Evolutionary conservation across 2,888 invertebrate genomes (phyloP).

Genomic region (Epirrhoe alternata): DNA sequence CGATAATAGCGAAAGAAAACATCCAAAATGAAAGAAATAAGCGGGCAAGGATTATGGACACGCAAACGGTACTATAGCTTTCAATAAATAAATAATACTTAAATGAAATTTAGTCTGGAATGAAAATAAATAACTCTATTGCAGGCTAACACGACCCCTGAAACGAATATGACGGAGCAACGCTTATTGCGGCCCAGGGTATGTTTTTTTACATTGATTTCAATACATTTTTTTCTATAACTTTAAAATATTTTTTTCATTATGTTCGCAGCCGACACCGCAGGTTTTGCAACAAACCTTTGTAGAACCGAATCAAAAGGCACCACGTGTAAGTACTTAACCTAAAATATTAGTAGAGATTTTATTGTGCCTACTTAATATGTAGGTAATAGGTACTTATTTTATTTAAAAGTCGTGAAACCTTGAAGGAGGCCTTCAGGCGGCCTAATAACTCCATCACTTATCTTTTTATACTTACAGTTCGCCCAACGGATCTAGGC

Average conservation of each 20-base stretch:
- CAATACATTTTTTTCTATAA: neutral
- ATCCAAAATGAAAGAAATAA: neutral
- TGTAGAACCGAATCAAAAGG: neutral
- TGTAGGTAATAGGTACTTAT: too few relatives aligned
- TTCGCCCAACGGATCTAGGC: too few relatives aligned
- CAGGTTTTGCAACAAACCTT: neutral
- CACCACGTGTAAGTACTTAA: neutral
- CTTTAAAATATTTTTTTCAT: too few relatives aligned
- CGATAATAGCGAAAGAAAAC: neutral
- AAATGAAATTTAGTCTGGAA: too few relatives aligned
- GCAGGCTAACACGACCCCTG: neutral
- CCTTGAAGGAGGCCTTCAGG: too few relatives aligned
- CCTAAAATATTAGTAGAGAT: neutral
- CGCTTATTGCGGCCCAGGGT: neutral
- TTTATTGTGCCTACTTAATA: too few relatives aligned
- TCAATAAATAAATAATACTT: neutral
- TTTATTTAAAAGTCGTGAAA: too few relatives aligned
- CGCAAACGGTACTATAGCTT: neutral
- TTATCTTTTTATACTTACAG: too few relatives aligned
- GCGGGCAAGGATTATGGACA: neutral
- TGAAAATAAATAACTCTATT: neutral
- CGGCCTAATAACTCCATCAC: too few relatives aligned
- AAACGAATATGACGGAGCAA: neutral
- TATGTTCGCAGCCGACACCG: neutral
- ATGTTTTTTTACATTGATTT: constrained; percentile 1